Evolutionary conservation across 2,113 vertebrate species (phyloP), one percentile per base, ranked within the genome.

Genomic region (Otocyon megalotis): DNA sequence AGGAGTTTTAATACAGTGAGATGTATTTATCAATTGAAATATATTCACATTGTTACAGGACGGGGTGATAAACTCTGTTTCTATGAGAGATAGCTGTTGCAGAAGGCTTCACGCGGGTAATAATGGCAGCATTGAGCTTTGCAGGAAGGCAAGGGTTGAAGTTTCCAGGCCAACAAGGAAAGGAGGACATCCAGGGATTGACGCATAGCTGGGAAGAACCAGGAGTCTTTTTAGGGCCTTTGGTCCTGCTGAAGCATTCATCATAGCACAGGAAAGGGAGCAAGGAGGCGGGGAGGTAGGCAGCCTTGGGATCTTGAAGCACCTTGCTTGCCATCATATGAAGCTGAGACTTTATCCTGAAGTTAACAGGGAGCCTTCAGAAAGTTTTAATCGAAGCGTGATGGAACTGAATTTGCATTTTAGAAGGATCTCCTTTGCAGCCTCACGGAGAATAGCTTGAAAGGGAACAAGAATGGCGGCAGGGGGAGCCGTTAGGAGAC

Each of bases 391-490:
- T 93, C 80, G 53, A 71, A 88, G 48, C 8, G 1, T 1, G 37
- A n/a, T n/a, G 43, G 56, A 56, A 71, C 32, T 3, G 20, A 6
- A 93, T 97, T 97, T 97, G 63, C 96, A 96, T 93, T 95, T 93
- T 87, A 93, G 93, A 94, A 96, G 96, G n/a, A 5, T 97, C 89
- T 93, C 35, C 37, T 96, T 79, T n/a, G n/a, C 43, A 83, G 53
- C 87, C 86, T 62, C 15, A 3, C 0, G 2, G 95, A 96, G 79
- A 97, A 92, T 50, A 93, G 79, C 79, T 93, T 84, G 67, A 96
- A 96, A 95, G 83, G 76, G 86, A 76, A 2, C 10, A 2, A 10
- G n/a, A 54, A 50, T 3, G n/a, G 30, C 3, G 48, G 56, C 71
- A 22, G 28, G 22, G 87, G 81, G 56, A 93, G 56, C 56, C 10